Evolutionary conservation across 2,888 invertebrate genomes (phyloP).

Genomic region (Phasia obesa): DNA sequence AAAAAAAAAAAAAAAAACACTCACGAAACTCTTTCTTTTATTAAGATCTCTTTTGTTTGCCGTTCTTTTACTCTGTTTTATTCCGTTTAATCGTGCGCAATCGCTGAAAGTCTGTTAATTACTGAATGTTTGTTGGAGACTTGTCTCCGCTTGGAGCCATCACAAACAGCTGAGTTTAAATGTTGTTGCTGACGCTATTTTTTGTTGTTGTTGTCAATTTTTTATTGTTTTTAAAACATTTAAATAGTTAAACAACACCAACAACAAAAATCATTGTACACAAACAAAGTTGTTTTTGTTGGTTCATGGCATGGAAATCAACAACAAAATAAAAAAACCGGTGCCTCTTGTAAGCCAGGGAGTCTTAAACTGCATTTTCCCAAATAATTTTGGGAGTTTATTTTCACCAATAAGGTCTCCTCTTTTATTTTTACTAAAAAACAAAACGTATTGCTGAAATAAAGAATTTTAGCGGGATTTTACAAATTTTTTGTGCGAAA

Average conservation of each 20-base stretch:
- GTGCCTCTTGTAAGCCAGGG: constrained; percentile 49
- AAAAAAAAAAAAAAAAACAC: constrained; percentile 10
- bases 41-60: constrained; percentile 20
- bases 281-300: constrained; percentile 54
- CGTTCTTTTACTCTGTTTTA: constrained; percentile 39
- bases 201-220: not conserved
- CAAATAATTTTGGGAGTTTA: not conserved
- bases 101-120: constrained; percentile 78
- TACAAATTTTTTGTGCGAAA: too few species aligned
- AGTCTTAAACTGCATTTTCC: constrained; percentile 31
- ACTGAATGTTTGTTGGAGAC: constrained; percentile 74
- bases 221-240: constrained; percentile 17
- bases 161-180: constrained; percentile 60
- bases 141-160: constrained; percentile 61
- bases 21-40: constrained; percentile 19
- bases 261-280: constrained; percentile 39
- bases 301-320: constrained; percentile 44
- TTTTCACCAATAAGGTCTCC: not conserved
- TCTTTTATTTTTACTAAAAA: not conserved
- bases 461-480: too few species aligned
- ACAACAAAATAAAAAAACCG: constrained; percentile 34
- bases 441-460: too few species aligned
- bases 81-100: constrained; percentile 74
- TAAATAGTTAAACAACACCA: constrained; percentile 22
- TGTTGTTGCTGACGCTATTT: constrained; percentile 10